Conservation (phyloP, 2,797 vertebrate genomes). For the Kryptolebias ocellatus region DNA sequence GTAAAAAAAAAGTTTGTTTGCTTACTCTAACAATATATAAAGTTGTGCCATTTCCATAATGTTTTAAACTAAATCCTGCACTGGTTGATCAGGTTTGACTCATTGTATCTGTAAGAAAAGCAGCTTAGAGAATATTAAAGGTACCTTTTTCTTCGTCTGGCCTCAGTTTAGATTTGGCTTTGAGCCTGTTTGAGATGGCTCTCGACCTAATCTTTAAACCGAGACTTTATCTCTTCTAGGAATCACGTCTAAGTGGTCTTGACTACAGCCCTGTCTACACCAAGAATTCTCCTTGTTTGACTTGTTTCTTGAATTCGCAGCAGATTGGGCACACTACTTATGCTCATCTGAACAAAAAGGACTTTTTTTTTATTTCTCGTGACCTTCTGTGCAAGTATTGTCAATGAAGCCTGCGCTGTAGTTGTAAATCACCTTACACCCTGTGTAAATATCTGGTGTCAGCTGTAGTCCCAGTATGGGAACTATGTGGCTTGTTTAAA, state of each 20-base stretch:
- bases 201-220: slow-evolving; percentile 8
- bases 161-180: slow-evolving; percentile 2
- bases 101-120: not conserved
- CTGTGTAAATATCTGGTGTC: slow-evolving; percentile 9
- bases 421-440: slow-evolving; percentile 3
- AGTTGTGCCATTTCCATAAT: not conserved
- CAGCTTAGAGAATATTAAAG: not conserved
- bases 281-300: slow-evolving; percentile 6
- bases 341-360: slow-evolving; percentile 3
- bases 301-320: not conserved
- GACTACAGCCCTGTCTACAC: slow-evolving; percentile 9
- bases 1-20: too few species aligned
- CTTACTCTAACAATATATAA: too few species aligned
- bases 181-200: slow-evolving; percentile 17
- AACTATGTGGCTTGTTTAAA: not conserved
- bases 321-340: slow-evolving; percentile 14
- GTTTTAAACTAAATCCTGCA: slow-evolving; percentile 2
- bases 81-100: not conserved
- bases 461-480: not conserved
- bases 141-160: not conserved
- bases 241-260: slow-evolving; percentile 16
- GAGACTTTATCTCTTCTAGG: slow-evolving; percentile 9
- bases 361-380: not conserved
- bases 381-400: not conserved
- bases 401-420: not conserved